Conservation (phyloP, 2,113 vertebrate genomes). For the Eleginops maclovinus region DNA sequence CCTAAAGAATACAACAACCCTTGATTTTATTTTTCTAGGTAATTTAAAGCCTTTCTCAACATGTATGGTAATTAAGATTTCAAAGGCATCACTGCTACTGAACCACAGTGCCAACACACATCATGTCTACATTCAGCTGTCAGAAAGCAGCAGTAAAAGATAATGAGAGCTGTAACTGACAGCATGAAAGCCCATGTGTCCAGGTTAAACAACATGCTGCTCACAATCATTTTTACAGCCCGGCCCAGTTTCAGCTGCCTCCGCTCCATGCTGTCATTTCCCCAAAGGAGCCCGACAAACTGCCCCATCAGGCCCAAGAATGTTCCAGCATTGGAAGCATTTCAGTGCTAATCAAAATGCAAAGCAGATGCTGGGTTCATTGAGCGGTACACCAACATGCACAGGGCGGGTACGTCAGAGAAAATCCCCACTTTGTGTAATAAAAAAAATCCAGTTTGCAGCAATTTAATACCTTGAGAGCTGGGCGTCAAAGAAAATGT, state of each 20-base stretch:
- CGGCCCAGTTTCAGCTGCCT: constrained; percentile 11
- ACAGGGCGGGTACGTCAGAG: not conserved
- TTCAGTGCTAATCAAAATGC: constrained; percentile 66
- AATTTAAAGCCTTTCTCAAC: not conserved
- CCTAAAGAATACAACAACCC: not conserved
- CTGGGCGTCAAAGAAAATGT: not conserved
- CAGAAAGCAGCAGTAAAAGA: constrained; percentile 21
- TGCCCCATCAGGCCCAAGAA: constrained; percentile 42
- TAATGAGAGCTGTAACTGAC: constrained; percentile 10
- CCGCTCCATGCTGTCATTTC: constrained; percentile 52
- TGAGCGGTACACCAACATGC: constrained; percentile 11
- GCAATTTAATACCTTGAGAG: constrained; percentile 13
- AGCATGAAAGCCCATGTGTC: constrained; percentile 24
- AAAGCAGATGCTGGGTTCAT: constrained; percentile 72
- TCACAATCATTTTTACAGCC: constrained; percentile 28
- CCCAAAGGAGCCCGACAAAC: constrained; percentile 52
- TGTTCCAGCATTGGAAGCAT: constrained; percentile 51
- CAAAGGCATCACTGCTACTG: not conserved
- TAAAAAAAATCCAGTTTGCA: constrained; percentile 1
- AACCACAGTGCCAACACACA: not conserved
- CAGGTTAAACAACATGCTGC: constrained; percentile 37
- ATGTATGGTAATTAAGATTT: not conserved
- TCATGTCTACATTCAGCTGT: constrained; percentile 16
- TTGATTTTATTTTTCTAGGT: not conserved
- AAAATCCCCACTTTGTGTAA: constrained; percentile 25